phyloP scores from a whole-genome alignment of 2,113 vertebrate genomes.

The Chunga burmeisteri region DNA sequence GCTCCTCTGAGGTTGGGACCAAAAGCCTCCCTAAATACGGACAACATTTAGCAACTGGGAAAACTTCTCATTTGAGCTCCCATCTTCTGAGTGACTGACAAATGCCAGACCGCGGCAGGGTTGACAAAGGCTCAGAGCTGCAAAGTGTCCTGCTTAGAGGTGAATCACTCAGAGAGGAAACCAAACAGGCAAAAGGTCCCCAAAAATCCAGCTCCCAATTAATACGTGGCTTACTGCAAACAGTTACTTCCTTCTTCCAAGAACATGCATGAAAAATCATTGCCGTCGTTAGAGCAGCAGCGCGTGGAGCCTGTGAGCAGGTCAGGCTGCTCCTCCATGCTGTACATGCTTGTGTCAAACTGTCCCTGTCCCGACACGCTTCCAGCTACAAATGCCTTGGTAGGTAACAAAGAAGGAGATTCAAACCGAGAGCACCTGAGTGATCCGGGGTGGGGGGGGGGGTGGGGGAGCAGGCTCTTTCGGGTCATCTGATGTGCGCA shows the following conservation, averaged over 20 bases:
- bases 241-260: not conserved
- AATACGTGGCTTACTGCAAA: not conserved
- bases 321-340: not conserved
- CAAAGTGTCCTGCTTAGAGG: not conserved
- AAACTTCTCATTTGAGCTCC: not conserved
- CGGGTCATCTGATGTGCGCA: not conserved
- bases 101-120: not conserved
- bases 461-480: no score
- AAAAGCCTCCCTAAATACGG: not conserved
- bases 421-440: conserved; percentile 27
- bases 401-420: not conserved
- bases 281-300: not conserved
- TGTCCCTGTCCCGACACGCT: not conserved
- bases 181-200: not conserved
- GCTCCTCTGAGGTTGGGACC: not conserved
- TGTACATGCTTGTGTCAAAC: not conserved
- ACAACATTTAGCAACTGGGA: not conserved
- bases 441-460: no score
- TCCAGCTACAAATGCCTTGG: not conserved
- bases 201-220: not conserved
- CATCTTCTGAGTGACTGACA: not conserved
- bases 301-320: not conserved
- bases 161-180: not conserved
- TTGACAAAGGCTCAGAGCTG: not conserved
- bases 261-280: not conserved